phyloP scores from a whole-genome alignment of 2,888 invertebrate genomes.

The Cephus sareptanus region DNA sequence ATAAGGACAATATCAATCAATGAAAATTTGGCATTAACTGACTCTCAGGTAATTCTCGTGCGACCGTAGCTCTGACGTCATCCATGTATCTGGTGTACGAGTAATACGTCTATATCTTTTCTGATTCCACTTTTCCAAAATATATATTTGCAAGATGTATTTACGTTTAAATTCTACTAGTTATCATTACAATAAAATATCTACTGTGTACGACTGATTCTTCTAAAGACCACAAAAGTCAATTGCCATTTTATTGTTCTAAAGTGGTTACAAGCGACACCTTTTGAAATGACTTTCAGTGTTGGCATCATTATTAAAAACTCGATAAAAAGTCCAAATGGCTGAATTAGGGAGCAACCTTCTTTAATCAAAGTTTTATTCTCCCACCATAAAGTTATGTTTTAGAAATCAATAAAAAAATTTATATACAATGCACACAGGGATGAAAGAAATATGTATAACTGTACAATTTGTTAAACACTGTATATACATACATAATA shows the following conservation, averaged over 20 bases:
- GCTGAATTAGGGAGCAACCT: neutral
- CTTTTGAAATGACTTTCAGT: neutral
- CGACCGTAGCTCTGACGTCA: slow-evolving; percentile 42
- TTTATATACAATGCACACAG: neutral
- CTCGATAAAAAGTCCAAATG: neutral
- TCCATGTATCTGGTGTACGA: slow-evolving; percentile 28
- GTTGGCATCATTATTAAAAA: neutral
- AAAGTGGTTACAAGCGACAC: neutral
- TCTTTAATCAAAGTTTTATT: neutral
- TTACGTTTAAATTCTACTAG: neutral
- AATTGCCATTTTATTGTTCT: neutral
- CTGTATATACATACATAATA: neutral
- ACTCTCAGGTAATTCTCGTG: slow-evolving; percentile 28
- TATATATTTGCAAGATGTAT: neutral
- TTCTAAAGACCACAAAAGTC: neutral
- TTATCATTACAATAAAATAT: neutral
- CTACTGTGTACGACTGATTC: neutral
- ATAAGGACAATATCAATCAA: neutral
- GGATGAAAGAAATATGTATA: neutral
- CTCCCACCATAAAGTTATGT: neutral
- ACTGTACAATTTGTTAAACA: neutral
- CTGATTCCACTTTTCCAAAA: neutral
- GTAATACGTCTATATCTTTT: neutral
- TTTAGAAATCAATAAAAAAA: neutral
- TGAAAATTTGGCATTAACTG: slow-evolving; percentile 12